phyloP scores from a whole-genome alignment of 2,888 invertebrate species.

The Caenorhabditis macrosperma region DNA sequence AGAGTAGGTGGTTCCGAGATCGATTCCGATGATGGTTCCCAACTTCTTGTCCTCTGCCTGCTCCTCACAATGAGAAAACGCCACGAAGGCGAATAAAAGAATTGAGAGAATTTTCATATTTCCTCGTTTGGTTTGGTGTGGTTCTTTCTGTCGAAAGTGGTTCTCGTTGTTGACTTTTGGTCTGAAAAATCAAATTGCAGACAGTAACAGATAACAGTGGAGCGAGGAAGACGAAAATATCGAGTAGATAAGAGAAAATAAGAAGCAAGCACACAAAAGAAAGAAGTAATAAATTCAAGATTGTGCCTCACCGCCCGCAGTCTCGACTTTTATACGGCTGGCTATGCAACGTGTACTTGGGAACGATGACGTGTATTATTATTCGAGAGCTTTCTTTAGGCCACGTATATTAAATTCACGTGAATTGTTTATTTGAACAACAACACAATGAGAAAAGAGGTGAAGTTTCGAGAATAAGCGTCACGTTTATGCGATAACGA shows the following conservation, averaged over 20 bases:
- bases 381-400: conserved; percentile 31
- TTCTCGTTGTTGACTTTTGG: conserved; percentile 19
- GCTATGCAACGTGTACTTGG: conserved; percentile 46
- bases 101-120: conserved; percentile 56
- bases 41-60: conserved; percentile 63
- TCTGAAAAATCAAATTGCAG: conserved; percentile 32
- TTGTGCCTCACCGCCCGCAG: not conserved
- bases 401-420: conserved; percentile 18
- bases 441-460: not conserved
- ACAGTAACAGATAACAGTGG: not conserved
- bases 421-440: not conserved
- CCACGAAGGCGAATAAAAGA: conserved; percentile 67
- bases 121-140: conserved; percentile 51
- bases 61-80: conserved; percentile 46
- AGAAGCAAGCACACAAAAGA: not conserved
- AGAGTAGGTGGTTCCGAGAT: conserved; percentile 81
- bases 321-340: conserved; percentile 31
- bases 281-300: not conserved
- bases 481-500: not conserved
- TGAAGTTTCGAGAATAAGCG: not conserved
- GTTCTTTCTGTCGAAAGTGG: conserved; percentile 19
- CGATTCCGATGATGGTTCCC: conserved; percentile 80
- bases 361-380: conserved; percentile 33
- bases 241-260: not conserved
- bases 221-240: not conserved